Evolutionary conservation across 37 sponge, comb jelly and placozoan genomes (phyloP).

Genomic region (Halichondria panicea): DNA sequence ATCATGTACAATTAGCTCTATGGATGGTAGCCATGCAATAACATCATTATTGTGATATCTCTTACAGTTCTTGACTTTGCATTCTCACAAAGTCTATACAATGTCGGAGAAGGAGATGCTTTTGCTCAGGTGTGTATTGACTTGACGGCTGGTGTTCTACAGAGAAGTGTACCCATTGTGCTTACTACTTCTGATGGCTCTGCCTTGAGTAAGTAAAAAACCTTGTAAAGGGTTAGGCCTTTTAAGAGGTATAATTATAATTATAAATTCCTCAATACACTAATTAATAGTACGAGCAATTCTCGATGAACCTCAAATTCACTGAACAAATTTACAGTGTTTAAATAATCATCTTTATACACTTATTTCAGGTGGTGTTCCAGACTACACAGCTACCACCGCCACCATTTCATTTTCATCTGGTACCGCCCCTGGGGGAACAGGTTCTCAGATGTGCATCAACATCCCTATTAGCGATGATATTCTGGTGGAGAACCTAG

Average conservation of each 20-base stretch:
- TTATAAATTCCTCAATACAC: too few relatives aligned
- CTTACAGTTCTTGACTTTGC: background rate
- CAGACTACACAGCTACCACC: background rate
- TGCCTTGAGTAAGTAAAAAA: background rate
- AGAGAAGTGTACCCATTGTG: background rate
- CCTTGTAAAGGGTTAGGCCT: too few relatives aligned
- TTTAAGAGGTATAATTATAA: too few relatives aligned
- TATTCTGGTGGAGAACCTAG: too few relatives aligned
- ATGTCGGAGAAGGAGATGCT: background rate
- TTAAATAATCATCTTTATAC: too few relatives aligned
- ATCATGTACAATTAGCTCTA: background rate
- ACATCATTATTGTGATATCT: too few relatives aligned
- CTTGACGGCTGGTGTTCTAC: background rate
- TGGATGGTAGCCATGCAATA: too few relatives aligned
- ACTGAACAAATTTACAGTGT: too few relatives aligned
- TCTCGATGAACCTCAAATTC: too few relatives aligned
- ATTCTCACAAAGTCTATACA: background rate
- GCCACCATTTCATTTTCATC: background rate
- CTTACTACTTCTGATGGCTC: background rate
- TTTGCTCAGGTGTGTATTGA: background rate
- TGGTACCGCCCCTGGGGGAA: background rate
- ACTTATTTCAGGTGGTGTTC: too few relatives aligned
- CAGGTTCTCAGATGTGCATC: background rate
- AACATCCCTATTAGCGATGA: background rate
- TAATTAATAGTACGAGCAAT: too few relatives aligned